These are phyloP conservation scores for Blastomussa wellsi DNA, from an alignment of 92 coral and sea anemone genomes.

Conservation along the genomic window DNA sequence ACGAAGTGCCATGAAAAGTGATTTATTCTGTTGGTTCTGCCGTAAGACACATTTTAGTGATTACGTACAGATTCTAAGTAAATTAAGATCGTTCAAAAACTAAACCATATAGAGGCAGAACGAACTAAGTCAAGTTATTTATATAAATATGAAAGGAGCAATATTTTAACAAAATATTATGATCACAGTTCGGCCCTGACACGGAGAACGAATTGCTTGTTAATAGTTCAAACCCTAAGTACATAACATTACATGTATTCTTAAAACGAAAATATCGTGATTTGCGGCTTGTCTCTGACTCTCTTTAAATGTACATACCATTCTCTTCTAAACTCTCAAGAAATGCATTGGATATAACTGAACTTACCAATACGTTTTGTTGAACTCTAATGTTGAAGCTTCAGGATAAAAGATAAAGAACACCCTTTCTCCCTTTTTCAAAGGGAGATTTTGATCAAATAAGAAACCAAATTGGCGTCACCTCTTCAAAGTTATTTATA, in stretches of 20 bases:
- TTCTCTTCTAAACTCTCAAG: not conserved
- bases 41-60: not conserved
- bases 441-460: not conserved
- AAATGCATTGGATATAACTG: not conserved
- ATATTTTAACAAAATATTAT: constrained; percentile 33
- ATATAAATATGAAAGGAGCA: not conserved
- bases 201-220: constrained; percentile 20
- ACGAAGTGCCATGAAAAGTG: not conserved
- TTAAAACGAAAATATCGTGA: not conserved
- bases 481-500: not conserved
- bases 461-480: not conserved
- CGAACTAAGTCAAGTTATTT: no score
- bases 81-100: not conserved
- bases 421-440: not conserved
- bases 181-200: not conserved
- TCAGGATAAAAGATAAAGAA: not conserved
- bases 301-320: not conserved
- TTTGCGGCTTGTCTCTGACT: not conserved
- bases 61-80: not conserved
- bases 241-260: constrained; percentile 2
- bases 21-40: not conserved
- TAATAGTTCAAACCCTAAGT: constrained; percentile 3
- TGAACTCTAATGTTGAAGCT: not conserved
- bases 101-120: not conserved
- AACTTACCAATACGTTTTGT: not conserved